Evolutionary conservation across 2,113 vertebrate genomes (phyloP).

Genomic region (Labeo rohita): DNA sequence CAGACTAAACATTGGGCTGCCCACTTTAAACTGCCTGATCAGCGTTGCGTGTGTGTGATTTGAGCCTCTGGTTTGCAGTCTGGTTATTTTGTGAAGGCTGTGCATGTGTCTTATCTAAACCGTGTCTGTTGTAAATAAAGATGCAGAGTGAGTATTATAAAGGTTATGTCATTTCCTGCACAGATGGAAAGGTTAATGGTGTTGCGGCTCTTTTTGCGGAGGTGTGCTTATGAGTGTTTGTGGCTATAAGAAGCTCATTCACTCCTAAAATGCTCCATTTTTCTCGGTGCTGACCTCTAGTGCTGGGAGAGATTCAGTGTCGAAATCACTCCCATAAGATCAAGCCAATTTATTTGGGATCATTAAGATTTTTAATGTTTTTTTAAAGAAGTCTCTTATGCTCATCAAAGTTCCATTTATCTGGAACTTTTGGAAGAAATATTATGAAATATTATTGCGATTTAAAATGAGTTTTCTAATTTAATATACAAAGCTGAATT

Average conservation of each 20-base stretch:
- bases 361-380: no score
- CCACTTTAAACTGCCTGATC: constrained; percentile 75
- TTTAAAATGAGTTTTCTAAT: no score
- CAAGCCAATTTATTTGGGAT: no score
- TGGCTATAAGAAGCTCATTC: neutral
- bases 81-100: constrained; percentile 32
- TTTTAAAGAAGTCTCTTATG: no score
- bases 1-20: constrained; percentile 68
- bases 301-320: constrained; percentile 4
- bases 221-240: neutral
- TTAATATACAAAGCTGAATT: no score
- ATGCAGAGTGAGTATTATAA: constrained; percentile 17
- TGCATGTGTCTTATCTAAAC: constrained; percentile 33
- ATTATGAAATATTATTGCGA: no score
- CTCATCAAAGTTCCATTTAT: no score
- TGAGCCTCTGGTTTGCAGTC: constrained; percentile 22
- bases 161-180: neutral
- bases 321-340: neutral
- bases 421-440: no score
- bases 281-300: constrained; percentile 48
- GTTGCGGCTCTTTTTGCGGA: neutral
- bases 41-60: constrained; percentile 63
- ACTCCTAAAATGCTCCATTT: neutral
- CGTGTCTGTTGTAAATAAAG: constrained; percentile 9
- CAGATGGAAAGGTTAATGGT: neutral